Evolutionary conservation across 2,113 vertebrate genomes (phyloP).

Genomic region (Odocoileus virginianus): DNA sequence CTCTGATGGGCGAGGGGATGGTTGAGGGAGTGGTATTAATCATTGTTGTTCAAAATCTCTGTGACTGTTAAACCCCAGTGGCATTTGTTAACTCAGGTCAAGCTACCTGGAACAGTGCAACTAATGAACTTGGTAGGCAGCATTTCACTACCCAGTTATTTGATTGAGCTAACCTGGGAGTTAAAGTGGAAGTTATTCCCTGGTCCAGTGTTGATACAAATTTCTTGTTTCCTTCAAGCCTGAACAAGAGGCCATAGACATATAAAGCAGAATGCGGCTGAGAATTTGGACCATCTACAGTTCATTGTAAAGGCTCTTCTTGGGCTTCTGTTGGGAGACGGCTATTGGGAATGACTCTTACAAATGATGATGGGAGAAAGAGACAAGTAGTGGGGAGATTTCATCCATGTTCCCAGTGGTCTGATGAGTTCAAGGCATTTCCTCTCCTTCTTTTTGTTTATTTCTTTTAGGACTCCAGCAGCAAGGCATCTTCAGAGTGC

Average conservation of each 20-base stretch:
- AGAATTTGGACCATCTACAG: neutral
- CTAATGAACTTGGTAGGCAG: neutral
- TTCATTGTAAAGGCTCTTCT: neutral
- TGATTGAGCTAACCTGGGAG: neutral
- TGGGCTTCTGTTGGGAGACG: neutral
- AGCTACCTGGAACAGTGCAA: neutral
- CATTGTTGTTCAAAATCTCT: neutral
- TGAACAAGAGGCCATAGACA: neutral
- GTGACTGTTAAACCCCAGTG: neutral
- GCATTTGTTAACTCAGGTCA: neutral
- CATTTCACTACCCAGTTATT: neutral
- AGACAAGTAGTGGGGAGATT: neutral
- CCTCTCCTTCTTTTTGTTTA: slow-evolving; percentile 8
- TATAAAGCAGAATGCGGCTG: neutral
- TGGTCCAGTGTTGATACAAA: neutral
- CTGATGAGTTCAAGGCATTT: neutral
- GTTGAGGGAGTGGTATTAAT: neutral
- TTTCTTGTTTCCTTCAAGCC: neutral
- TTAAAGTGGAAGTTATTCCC: neutral
- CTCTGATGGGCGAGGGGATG: neutral
- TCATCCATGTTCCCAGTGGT: neutral
- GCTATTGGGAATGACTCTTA: neutral
- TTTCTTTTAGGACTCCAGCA: slow-evolving; percentile 92
- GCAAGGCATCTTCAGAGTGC: slow-evolving; percentile 97
- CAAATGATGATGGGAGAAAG: neutral